phyloP scores from a whole-genome alignment of 2,888 invertebrate genomes.

The Zeuzera pyrina region DNA sequence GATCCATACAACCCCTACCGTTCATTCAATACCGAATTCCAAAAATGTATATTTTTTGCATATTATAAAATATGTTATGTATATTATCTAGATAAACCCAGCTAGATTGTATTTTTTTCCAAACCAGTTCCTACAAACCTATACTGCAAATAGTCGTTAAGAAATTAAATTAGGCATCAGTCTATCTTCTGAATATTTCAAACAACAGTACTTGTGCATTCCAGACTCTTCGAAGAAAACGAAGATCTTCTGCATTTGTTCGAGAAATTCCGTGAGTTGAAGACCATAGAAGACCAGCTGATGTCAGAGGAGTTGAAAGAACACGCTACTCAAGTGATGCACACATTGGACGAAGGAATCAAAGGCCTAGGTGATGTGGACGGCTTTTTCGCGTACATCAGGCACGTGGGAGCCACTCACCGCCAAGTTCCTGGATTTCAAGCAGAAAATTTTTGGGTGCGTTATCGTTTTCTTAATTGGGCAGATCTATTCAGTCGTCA shows the following conservation, averaged over 20 bases:
- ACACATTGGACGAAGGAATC: slow-evolving; percentile 89
- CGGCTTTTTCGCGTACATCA: slow-evolving; percentile 82
- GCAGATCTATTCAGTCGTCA: too few relatives aligned
- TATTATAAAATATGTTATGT: too few relatives aligned
- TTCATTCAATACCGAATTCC: too few relatives aligned
- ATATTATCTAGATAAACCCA: too few relatives aligned
- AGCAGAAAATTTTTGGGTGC: slow-evolving; percentile 89
- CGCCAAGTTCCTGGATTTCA: slow-evolving; percentile 87
- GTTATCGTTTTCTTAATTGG: too few relatives aligned
- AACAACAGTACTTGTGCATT: slow-evolving; percentile 9
- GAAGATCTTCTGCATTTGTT: slow-evolving; percentile 82
- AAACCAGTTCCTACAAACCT: too few relatives aligned
- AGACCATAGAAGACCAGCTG: slow-evolving; percentile 82
- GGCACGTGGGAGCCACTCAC: slow-evolving; percentile 87
- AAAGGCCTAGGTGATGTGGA: slow-evolving; percentile 87
- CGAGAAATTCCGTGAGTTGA: slow-evolving; percentile 82
- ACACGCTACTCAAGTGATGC: slow-evolving; percentile 91
- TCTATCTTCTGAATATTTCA: too few relatives aligned
- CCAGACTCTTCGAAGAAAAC: slow-evolving; percentile 90
- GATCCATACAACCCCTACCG: too few relatives aligned
- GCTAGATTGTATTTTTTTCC: too few relatives aligned
- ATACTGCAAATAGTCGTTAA: too few relatives aligned
- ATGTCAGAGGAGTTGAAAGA: slow-evolving; percentile 87
- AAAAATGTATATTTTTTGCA: too few relatives aligned
- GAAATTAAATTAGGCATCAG: too few relatives aligned